These are phyloP conservation scores for Tragulus kanchil DNA, from an alignment of 2,113 vertebrate genomes.

Conservation along the genomic window DNA sequence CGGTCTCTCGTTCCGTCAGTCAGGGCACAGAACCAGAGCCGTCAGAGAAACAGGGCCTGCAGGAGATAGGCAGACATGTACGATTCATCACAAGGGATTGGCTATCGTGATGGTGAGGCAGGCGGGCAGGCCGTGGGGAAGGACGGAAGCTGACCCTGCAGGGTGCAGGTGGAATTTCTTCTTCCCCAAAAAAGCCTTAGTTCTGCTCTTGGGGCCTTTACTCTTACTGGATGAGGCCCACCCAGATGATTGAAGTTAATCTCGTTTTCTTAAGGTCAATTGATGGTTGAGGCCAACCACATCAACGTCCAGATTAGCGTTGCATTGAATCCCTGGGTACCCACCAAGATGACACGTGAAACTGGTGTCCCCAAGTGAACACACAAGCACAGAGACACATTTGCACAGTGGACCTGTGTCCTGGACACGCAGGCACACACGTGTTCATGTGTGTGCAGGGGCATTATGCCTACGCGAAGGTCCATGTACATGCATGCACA, in stretches of 20 bases:
- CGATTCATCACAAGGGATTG: neutral
- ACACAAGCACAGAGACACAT: neutral
- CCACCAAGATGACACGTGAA: neutral
- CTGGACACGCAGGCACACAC: neutral
- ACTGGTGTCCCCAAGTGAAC: too few relatives aligned
- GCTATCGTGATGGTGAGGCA: too few relatives aligned
- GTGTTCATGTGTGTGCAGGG: fast-evolving
- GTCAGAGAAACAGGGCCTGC: neutral
- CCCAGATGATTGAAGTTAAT: neutral
- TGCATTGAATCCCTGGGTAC: neutral
- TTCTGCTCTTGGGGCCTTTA: neutral
- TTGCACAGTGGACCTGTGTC: neutral
- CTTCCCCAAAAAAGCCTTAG: neutral
- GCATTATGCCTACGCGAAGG: neutral
- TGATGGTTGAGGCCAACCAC: neutral
- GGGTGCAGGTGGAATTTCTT: neutral
- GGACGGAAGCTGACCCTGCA: fast-evolving
- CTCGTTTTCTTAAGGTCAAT: neutral
- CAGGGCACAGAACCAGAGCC: neutral
- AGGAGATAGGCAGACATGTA: neutral
- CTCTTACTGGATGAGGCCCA: neutral
- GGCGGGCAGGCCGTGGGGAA: neutral
- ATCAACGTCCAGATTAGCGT: neutral
- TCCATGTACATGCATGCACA: neutral
- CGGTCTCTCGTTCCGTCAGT: neutral